Base-by-base conservation (phyloP, 2,888 invertebrate genomes). In the Homarus gammarus region DNA sequence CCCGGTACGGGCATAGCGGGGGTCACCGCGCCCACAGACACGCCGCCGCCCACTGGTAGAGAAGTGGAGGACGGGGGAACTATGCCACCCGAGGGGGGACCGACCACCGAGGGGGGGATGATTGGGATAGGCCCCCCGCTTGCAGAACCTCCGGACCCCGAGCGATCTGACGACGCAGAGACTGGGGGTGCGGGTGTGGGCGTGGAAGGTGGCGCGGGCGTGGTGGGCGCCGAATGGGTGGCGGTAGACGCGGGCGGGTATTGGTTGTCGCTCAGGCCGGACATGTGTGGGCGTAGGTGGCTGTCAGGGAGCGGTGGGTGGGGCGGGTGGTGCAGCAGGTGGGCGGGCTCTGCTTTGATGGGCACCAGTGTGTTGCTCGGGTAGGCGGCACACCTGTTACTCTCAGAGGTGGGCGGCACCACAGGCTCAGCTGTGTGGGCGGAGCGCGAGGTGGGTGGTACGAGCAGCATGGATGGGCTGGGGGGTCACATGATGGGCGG, bases 381-480 rank as follows among this genome's bases (percentile, higher is more conserved):
- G 84, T 77, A 73, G 31, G 61, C 31, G 61, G 51, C 31, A 61
- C 36, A 56, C 75, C 75, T 61, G 77, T 51, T 84, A 40, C 77
- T 75, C 40, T 84, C 75, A 18, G 84, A n/a, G 12, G 84, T 40
- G 64, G 84, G 79, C 89, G 78, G 89, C 77, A 72, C 68, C 79
- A 79, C 36, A 51, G 78, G 75, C 68, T 85, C 77, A 22, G 89
- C 78, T 44, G 70, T 22, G 89, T 56, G 61, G 84, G 84, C 78
- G 79, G 84, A n/a, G 68, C 79, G 88, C 49, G 88, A 85, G 82
- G 82, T 84, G 81, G 91, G 91, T 15, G 91, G 87, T 49, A 91
- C 91, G 68, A 88, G 88, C 79, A 91, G 85, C 81, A 82, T 89
- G 79, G 85, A 73, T 68, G 82, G 56, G 83, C 64, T 44, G 81